A percentile compares a stretch with the other conserved stretches of the same genome.
Evolutionary conservation across 2,113 vertebrate genomes (phyloP).

Genomic region (Sphyrna mokarran): DNA sequence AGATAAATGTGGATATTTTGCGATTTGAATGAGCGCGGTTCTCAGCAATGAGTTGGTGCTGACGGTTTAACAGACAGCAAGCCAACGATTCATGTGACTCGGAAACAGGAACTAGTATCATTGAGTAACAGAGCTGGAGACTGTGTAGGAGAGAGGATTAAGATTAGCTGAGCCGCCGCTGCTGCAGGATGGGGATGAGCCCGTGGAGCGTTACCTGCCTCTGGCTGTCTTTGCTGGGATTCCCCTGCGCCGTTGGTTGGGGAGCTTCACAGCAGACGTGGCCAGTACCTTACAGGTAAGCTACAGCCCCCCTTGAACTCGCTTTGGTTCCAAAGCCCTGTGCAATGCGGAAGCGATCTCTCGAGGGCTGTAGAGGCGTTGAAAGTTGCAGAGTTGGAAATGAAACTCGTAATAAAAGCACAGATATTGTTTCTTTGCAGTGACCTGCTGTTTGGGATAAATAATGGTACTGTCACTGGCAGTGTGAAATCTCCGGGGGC

Average conservation of each 20-base stretch:
- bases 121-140: background rate
- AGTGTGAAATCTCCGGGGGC: background rate
- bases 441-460: background rate
- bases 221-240: background rate
- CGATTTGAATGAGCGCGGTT: background rate
- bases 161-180: too few relatives aligned
- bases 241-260: too few relatives aligned
- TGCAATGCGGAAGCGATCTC: background rate
- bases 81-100: background rate
- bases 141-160: background rate
- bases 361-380: background rate
- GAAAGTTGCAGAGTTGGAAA: background rate
- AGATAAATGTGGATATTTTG: background rate
- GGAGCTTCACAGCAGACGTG: background rate
- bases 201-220: background rate
- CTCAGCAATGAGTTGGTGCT: too few relatives aligned
- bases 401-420: background rate
- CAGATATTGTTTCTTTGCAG: background rate
- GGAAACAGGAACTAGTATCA: constrained; percentile 2
- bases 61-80: background rate
- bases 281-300: constrained; percentile 36
- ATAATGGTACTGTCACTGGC: too few relatives aligned
- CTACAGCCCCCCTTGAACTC: background rate
- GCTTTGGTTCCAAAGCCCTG: background rate
- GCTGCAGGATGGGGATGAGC: background rate